phyloP scores from a whole-genome alignment of 2,888 invertebrate species.

The Cataglyphis altisquamis region DNA sequence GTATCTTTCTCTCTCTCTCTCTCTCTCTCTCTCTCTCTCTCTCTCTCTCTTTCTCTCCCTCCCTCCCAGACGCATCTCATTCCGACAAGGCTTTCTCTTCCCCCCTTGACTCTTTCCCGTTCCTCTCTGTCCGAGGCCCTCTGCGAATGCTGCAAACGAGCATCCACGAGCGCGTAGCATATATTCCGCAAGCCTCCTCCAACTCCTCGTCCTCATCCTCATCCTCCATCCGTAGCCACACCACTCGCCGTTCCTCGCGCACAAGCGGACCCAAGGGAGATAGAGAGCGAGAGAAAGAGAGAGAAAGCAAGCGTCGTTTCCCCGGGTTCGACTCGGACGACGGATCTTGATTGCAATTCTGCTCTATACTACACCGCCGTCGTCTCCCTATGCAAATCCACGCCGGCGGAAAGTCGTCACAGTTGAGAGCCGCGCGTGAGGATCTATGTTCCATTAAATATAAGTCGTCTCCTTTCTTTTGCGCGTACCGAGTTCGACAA shows the following conservation, averaged over 20 bases:
- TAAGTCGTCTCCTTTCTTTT: neutral
- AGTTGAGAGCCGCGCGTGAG: constrained; percentile 28
- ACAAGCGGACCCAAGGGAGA: constrained; percentile 42
- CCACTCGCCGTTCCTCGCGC: constrained; percentile 54
- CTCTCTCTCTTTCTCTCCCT: constrained; percentile 25
- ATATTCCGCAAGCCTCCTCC: constrained; percentile 72
- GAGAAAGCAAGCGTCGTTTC: constrained; percentile 21
- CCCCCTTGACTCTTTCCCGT: constrained; percentile 59
- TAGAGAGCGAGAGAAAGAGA: neutral
- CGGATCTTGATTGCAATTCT: constrained; percentile 45
- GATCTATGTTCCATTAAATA: constrained; percentile 19
- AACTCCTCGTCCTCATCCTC: constrained; percentile 36
- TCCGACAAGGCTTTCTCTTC: constrained; percentile 54
- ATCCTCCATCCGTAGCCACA: constrained; percentile 35
- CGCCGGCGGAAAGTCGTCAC: constrained; percentile 34
- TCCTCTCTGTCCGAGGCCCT: constrained; percentile 61
- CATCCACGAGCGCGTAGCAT: constrained; percentile 75
- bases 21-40: constrained; percentile 11
- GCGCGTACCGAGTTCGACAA: constrained; percentile 8
- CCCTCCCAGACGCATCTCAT: constrained; percentile 39
- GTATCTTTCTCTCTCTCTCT: constrained; percentile 19
- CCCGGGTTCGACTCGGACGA: constrained; percentile 35
- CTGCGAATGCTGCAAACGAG: constrained; percentile 73
- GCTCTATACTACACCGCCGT: neutral
- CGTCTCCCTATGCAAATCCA: constrained; percentile 37